Evolutionary conservation across 2,797 vertebrate species (phyloP).

Genomic region (Aplochiton taeniatus): DNA sequence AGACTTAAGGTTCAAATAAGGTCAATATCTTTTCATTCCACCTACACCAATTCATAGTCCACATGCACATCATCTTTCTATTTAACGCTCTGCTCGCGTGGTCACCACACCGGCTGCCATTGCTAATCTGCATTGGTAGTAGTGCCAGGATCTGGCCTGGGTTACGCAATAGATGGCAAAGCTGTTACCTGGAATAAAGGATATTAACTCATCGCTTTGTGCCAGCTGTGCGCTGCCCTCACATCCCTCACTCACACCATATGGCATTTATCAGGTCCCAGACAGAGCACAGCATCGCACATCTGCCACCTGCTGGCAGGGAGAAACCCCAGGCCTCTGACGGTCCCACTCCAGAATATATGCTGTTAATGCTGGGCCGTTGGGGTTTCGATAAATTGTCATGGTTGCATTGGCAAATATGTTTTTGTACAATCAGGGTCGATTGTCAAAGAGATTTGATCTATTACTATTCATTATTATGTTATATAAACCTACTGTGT

Average conservation of each 20-base stretch:
- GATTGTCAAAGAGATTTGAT: too few species aligned
- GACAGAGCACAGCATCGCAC: not conserved
- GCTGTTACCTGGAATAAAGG: constrained; percentile 63
- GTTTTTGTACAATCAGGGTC: too few species aligned
- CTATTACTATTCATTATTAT: too few species aligned
- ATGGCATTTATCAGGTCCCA: constrained; percentile 54
- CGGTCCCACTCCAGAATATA: constrained; percentile 20
- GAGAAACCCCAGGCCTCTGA: not conserved
- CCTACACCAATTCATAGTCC: constrained; percentile 25
- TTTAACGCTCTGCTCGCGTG: constrained; percentile 23
- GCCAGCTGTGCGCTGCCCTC: constrained; percentile 42
- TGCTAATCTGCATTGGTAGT: constrained; percentile 49
- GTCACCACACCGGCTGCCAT: constrained; percentile 34
- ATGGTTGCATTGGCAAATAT: too few species aligned
- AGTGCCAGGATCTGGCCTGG: constrained; percentile 29
- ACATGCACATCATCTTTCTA: constrained; percentile 3
- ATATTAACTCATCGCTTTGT: constrained; percentile 48
- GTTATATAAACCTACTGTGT: too few species aligned
- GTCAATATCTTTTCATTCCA: not conserved
- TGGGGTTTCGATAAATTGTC: constrained; percentile 11
- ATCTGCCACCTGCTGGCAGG: constrained; percentile 13
- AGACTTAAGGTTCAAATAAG: not conserved
- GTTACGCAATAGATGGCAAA: constrained; percentile 59
- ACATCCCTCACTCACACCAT: constrained; percentile 49
- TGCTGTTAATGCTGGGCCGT: not conserved